These are phyloP conservation scores for Cryptocheilus praepositus DNA, from an alignment of 2,888 invertebrate species.

Conservation along the genomic window DNA sequence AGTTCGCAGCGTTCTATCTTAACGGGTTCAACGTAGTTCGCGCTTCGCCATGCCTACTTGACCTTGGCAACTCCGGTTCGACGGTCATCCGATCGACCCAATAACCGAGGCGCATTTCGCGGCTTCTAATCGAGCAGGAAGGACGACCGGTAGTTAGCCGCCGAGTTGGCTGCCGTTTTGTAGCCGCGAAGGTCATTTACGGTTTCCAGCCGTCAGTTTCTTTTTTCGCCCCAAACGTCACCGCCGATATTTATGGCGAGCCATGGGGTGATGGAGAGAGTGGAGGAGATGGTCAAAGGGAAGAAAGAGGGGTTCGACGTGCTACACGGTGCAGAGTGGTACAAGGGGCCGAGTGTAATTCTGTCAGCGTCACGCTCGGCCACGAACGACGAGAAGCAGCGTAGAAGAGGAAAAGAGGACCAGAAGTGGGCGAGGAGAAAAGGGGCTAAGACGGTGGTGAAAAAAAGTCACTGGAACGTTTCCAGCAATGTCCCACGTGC, in stretches of 20 bases:
- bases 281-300: slow-evolving; percentile 7
- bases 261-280: slow-evolving; percentile 52
- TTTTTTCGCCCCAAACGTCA: slow-evolving; percentile 65
- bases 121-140: slow-evolving; percentile 17
- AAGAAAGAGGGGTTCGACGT: slow-evolving; percentile 25
- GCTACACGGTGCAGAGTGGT: slow-evolving; percentile 16
- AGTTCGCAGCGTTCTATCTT: too few relatives aligned
- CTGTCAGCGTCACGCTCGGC: slow-evolving; percentile 65
- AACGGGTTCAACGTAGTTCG: too few relatives aligned
- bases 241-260: slow-evolving; percentile 73
- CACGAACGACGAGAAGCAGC: slow-evolving; percentile 24
- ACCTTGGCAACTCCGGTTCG: not conserved
- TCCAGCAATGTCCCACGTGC: slow-evolving; percentile 39
- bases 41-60: too few relatives aligned
- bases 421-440: slow-evolving; percentile 1
- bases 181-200: slow-evolving; percentile 57
- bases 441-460: slow-evolving; percentile 1
- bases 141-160: slow-evolving; percentile 43
- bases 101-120: slow-evolving; percentile 10
- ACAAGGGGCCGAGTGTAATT: slow-evolving; percentile 62
- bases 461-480: slow-evolving; percentile 43
- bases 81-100: slow-evolving; percentile 2
- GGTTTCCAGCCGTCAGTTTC: slow-evolving; percentile 59
- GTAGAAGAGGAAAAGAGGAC: slow-evolving; percentile 28
- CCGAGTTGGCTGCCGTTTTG: slow-evolving; percentile 45